Percentiles rank a stretch among this genome's conserved stretches.
Evolutionary conservation across 2,113 vertebrate species (phyloP).

Genomic region (Aspiorhynchus laticeps): DNA sequence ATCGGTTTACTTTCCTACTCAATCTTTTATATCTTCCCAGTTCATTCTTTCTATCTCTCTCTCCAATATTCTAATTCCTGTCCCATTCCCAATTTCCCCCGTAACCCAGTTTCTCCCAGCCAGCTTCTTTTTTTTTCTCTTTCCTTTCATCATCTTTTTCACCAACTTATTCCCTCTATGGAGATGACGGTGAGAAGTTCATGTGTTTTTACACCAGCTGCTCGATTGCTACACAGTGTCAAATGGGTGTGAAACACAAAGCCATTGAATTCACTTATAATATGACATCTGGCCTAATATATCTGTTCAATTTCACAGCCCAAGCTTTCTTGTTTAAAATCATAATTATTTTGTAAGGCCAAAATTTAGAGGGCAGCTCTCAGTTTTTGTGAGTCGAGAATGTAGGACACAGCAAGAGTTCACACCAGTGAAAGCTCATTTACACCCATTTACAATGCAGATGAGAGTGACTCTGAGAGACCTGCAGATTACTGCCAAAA

Average conservation of each 20-base stretch:
- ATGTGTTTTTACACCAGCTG: slow-evolving; percentile 1
- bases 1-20: not conserved
- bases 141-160: not conserved
- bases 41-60: not conserved
- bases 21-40: not conserved
- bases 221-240: not conserved
- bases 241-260: not conserved
- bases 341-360: not conserved
- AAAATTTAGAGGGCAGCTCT: not conserved
- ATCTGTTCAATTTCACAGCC: not conserved
- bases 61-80: not conserved
- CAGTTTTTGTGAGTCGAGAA: not conserved
- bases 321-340: not conserved
- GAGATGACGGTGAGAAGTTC: not conserved
- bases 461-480: not conserved
- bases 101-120: not conserved
- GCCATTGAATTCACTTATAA: not conserved
- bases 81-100: not conserved
- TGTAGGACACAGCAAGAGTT: slow-evolving; percentile 6
- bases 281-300: not conserved
- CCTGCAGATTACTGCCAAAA: slow-evolving; percentile 11
- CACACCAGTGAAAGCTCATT: slow-evolving; percentile 19
- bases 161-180: not conserved
- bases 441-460: slow-evolving; percentile 14
- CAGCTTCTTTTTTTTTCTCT: not conserved